phyloP scores from a whole-genome alignment of 2,888 invertebrate species.

The Polyploca ridens region DNA sequence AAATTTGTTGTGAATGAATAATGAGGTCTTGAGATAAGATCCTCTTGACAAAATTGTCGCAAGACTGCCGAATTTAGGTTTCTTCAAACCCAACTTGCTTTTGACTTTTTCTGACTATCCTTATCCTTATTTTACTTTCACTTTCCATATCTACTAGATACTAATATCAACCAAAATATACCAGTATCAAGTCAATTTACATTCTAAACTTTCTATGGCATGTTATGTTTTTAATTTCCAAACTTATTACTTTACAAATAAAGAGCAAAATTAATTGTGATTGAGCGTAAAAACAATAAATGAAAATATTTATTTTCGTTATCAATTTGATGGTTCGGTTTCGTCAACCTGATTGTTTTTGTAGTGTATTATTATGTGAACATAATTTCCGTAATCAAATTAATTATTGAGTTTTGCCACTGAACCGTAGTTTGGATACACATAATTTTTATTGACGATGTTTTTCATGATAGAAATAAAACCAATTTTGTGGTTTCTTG shows the following conservation, averaged over 20 bases:
- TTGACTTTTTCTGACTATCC: neutral
- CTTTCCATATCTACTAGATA: neutral
- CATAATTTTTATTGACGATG: no score
- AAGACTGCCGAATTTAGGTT: no score
- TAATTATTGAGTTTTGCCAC: neutral
- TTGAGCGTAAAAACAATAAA: neutral
- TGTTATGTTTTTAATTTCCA: no score
- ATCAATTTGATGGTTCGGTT: neutral
- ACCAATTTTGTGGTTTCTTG: no score
- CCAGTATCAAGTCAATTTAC: neutral
- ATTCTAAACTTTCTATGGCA: no score
- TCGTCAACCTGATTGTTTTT: neutral
- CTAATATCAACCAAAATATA: no score
- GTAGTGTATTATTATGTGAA: neutral
- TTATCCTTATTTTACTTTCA: neutral
- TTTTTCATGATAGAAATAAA: no score
- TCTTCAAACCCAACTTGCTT: no score
- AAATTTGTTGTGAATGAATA: slow-evolving; percentile 3
- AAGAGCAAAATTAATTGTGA: neutral
- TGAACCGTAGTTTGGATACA: neutral
- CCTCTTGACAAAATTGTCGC: neutral
- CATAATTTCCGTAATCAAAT: slow-evolving; percentile 12
- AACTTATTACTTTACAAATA: neutral
- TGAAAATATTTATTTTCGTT: neutral
- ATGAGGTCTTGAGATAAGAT: neutral